Evolutionary conservation across 2,888 invertebrate species (phyloP).

Genomic region (Cynaeus angustus): DNA sequence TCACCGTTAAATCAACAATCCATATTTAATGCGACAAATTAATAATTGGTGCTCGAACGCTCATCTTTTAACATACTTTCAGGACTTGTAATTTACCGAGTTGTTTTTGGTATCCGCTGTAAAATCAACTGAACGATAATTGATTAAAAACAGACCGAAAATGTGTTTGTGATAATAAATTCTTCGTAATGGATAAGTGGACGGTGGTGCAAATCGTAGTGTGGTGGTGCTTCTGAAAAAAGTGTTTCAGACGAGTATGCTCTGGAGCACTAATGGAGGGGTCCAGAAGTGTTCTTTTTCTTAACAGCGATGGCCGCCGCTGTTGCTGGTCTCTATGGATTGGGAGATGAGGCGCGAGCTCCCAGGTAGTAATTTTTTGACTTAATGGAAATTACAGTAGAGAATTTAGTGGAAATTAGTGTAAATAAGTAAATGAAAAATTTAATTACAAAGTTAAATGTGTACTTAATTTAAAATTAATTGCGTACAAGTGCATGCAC

Average conservation of each 20-base stretch:
- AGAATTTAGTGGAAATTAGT: too few relatives aligned
- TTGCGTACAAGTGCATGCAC: too few relatives aligned
- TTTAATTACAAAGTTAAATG: too few relatives aligned
- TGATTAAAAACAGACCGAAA: constrained; percentile 21
- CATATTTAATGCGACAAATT: constrained; percentile 13
- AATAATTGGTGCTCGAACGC: neutral
- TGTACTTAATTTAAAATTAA: too few relatives aligned
- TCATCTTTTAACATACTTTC: neutral
- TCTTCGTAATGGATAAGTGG: constrained; percentile 18
- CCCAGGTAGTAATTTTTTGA: constrained; percentile 63
- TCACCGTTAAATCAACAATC: neutral
- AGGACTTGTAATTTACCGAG: constrained; percentile 21
- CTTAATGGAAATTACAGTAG: too few relatives aligned
- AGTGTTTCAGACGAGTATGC: constrained; percentile 55
- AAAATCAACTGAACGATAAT: constrained; percentile 45
- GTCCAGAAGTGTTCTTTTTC: constrained; percentile 54
- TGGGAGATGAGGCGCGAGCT: constrained; percentile 82
- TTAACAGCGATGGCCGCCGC: constrained; percentile 81
- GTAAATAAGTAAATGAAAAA: too few relatives aligned
- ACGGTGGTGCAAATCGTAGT: constrained; percentile 16
- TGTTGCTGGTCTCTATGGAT: constrained; percentile 86
- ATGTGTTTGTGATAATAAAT: constrained; percentile 13
- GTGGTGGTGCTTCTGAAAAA: constrained; percentile 26
- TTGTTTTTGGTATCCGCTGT: constrained; percentile 31
- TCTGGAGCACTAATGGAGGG: constrained; percentile 65